Evolutionary conservation across 2,888 invertebrate species (phyloP).

Genomic region (Drosophila fungiperda): DNA sequence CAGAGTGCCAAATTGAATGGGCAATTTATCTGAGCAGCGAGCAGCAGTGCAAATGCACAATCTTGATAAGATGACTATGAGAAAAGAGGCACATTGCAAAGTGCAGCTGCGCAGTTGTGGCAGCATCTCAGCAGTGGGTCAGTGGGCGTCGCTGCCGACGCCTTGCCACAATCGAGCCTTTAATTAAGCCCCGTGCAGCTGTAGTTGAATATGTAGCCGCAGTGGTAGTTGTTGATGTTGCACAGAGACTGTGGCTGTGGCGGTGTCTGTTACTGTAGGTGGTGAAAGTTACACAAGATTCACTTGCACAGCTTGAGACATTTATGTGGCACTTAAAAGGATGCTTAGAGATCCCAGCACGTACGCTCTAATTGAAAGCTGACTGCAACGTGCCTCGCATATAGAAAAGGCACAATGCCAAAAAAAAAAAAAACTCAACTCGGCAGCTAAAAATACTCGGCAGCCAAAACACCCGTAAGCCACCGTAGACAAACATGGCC

Average conservation of each 20-base stretch:
- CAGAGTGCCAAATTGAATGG: constrained; percentile 31
- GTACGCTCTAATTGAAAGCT: constrained; percentile 76
- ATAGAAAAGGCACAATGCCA: constrained; percentile 50
- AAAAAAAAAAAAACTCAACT: constrained; percentile 10
- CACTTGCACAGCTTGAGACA: constrained; percentile 71
- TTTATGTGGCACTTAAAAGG: constrained; percentile 76
- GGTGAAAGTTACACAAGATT: constrained; percentile 76
- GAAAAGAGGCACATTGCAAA: constrained; percentile 38
- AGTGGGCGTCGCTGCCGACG: constrained; percentile 58
- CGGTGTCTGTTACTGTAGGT: constrained; percentile 24
- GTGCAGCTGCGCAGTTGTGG: constrained; percentile 32
- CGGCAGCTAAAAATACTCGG: constrained; percentile 47
- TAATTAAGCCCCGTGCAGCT: constrained; percentile 38
- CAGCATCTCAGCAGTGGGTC: constrained; percentile 52
- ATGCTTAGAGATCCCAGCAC: constrained; percentile 71
- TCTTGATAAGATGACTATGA: constrained; percentile 55
- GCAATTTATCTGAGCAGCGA: constrained; percentile 39
- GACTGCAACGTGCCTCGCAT: constrained; percentile 66
- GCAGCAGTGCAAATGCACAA: constrained; percentile 12
- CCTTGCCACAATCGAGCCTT: constrained; percentile 39
- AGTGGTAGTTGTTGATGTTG: constrained; percentile 9
- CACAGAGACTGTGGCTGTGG: neutral
- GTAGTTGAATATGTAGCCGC: too few species aligned
- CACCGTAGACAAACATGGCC: constrained; percentile 52
- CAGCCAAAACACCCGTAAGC: constrained; percentile 13